Conservation (phyloP, 2,797 vertebrate species). For the Sciaenops ocellatus region DNA sequence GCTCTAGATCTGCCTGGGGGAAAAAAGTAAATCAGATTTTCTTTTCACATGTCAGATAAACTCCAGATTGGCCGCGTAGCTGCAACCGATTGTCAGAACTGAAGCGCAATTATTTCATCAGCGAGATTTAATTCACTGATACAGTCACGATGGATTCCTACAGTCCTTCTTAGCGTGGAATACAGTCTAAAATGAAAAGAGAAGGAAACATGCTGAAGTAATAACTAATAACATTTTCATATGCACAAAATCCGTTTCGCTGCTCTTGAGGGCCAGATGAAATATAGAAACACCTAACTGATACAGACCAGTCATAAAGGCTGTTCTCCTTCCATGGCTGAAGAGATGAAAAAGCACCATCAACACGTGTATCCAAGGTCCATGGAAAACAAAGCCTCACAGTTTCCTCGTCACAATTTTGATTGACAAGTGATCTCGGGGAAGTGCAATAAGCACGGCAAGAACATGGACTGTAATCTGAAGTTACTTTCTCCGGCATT, state of each 20-base stretch:
- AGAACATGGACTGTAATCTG: too few species aligned
- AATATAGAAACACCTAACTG: constrained; percentile 14
- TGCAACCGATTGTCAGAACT: neutral
- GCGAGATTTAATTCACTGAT: neutral
- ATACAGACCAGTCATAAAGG: constrained; percentile 23
- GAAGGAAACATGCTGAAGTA: constrained; percentile 15
- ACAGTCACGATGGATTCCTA: neutral
- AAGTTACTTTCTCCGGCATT: too few species aligned
- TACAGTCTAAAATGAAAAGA: neutral
- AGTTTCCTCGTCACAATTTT: neutral
- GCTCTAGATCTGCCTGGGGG: constrained; percentile 13
- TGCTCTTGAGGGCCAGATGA: constrained; percentile 2
- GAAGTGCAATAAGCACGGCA: neutral
- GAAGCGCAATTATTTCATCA: neutral
- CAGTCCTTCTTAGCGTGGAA: neutral
- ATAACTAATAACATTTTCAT: constrained; percentile 39
- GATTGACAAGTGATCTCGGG: too few species aligned
- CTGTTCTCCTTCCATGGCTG: constrained; percentile 11
- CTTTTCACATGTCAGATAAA: constrained; percentile 18
- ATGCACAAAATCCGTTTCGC: constrained; percentile 17
- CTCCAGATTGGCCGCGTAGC: neutral
- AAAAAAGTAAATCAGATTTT: constrained; percentile 33
- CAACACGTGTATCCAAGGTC: neutral
- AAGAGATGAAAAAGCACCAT: neutral
- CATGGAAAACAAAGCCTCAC: constrained; percentile 18